Percentiles rank a stretch among this genome's conserved stretches.
phyloP scores from a whole-genome alignment of 1,140 invertebrate genomes.

The Cyclargus thomasi region DNA sequence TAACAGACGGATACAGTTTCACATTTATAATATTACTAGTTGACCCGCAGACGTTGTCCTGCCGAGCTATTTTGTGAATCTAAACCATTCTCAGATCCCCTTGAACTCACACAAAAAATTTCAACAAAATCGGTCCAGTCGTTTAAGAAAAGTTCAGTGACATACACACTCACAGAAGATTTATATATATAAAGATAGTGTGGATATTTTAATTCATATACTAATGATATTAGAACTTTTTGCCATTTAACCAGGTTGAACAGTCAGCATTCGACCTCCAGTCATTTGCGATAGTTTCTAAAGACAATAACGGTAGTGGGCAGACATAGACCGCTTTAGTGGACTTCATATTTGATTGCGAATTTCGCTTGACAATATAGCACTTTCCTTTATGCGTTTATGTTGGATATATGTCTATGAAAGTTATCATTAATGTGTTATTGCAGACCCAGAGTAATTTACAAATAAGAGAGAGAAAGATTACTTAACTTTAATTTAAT shows the following conservation, averaged over 20 bases:
- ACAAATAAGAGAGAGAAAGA: too few species aligned
- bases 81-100: too few species aligned
- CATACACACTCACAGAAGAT: too few species aligned
- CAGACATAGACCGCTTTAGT: neutral
- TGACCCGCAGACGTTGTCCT: too few species aligned
- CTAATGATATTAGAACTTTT: slow-evolving; percentile 2
- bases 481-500: too few species aligned
- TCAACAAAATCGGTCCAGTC: too few species aligned
- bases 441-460: too few species aligned
- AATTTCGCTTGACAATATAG: neutral
- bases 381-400: neutral
- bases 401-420: neutral
- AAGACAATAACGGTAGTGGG: neutral
- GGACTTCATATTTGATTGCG: neutral
- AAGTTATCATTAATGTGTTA: neutral
- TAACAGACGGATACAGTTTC: too few species aligned
- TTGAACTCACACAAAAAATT: too few species aligned
- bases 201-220: neutral
- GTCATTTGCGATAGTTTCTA: neutral
- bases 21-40: too few species aligned
- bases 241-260: neutral
- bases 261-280: neutral
- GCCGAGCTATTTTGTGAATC: too few species aligned
- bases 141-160: too few species aligned
- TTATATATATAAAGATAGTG: neutral